These are phyloP conservation scores for Bimastos eiseni DNA, from an alignment of 2,888 invertebrate genomes.

Conservation along the genomic window DNA sequence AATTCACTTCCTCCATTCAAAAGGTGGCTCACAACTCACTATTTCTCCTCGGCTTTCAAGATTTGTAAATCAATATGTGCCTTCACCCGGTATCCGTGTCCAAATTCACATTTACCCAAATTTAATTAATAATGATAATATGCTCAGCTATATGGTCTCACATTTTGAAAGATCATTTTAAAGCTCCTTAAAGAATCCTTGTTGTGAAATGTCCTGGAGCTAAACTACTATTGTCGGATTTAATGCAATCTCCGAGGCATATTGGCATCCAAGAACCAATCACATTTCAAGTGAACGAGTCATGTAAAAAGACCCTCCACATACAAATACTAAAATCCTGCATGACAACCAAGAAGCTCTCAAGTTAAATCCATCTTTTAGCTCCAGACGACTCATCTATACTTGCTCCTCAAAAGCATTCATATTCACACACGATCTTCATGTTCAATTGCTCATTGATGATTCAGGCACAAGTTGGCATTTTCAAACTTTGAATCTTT, in stretches of 20 bases:
- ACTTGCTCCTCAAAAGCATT: neutral
- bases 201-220: too few species aligned
- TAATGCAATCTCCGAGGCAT: neutral
- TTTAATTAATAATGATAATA: too few species aligned
- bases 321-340: neutral
- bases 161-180: neutral
- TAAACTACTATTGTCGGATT: neutral
- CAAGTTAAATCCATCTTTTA: neutral
- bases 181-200: neutral
- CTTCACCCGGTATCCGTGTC: too few species aligned
- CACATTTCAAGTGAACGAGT: constrained; percentile 1
- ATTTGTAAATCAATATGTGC: too few species aligned
- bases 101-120: too few species aligned
- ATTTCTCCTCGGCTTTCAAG: too few species aligned
- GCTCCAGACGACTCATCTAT: neutral
- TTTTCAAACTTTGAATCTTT: neutral
- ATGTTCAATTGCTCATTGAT: neutral
- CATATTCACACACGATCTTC: neutral
- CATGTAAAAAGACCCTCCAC: neutral
- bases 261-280: neutral
- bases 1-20: too few species aligned
- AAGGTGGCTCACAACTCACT: too few species aligned
- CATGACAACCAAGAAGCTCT: neutral
- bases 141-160: neutral
- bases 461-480: neutral